Evolutionary conservation across 2,113 vertebrate genomes (phyloP).

Genomic region (Oreochromis tanganicae): DNA sequence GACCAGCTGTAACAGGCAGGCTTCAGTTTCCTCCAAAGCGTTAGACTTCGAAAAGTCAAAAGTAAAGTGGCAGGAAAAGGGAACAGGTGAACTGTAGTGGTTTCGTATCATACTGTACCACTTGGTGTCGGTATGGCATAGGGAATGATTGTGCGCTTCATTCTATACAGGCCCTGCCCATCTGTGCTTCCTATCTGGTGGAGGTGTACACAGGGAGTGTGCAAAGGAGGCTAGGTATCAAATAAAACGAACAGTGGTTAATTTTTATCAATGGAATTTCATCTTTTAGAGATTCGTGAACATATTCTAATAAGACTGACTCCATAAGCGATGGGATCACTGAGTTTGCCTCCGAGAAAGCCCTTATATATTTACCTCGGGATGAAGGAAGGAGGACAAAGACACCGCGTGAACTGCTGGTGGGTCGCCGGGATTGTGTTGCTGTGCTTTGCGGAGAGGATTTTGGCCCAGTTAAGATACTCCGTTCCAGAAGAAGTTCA

Average conservation of each 20-base stretch:
- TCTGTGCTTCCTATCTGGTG: not conserved
- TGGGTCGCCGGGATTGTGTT: constrained; percentile 18
- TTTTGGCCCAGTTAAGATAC: constrained; percentile 49
- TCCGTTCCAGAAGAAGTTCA: constrained; percentile 54
- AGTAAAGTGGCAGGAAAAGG: not conserved
- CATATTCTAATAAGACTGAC: not conserved
- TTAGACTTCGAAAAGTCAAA: not conserved
- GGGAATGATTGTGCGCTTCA: not conserved
- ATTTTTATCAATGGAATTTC: not conserved
- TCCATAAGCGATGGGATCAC: not conserved
- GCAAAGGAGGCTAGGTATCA: not conserved
- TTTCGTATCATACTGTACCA: not conserved
- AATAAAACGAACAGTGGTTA: not conserved
- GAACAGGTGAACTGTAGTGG: not conserved
- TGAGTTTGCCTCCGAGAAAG: not conserved
- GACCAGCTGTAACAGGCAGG: not conserved
- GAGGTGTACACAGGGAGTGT: not conserved
- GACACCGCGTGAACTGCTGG: not conserved
- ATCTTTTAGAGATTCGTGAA: not conserved
- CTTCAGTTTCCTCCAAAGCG: not conserved
- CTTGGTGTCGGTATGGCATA: constrained; percentile 50
- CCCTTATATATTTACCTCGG: not conserved
- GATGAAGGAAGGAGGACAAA: constrained; percentile 48
- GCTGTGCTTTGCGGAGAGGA: constrained; percentile 2
- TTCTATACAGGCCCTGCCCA: constrained; percentile 20